Evolutionary conservation across 35 echinoderm and acorn worm species (phyloP), one percentile per base, ranked within the genome.

Genomic region (Acanthaster planci): DNA sequence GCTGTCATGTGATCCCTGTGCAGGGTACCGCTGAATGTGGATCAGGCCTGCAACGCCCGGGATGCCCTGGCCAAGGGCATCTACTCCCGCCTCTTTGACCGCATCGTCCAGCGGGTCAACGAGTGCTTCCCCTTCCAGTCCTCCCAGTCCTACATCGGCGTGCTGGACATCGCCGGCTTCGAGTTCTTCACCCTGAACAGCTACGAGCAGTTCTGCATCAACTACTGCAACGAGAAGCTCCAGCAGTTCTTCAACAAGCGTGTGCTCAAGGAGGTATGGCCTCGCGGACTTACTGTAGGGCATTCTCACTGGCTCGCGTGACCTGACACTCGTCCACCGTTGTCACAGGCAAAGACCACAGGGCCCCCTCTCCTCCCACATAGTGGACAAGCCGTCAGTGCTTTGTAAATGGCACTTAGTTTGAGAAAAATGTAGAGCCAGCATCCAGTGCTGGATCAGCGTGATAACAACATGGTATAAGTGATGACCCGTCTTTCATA

Each of bases 131-230:
- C 95, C 1, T 98, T 98, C 86, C 75, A 98, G 67, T 55, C 88
- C 29, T 94, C 95, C 0, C 51, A 84, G 1, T 85, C 79, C 51
- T 98, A 64, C 81, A 98, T 98, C 84, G 95, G 95, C 17, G 95
- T 98, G 29, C 44, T 98, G 18, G 95, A 98, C 68, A 98, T 98
- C 42, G 95, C 95, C n/a, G 95, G 95, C 2, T 98, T 98, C 76
- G 95, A 98, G 76, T 98, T 91, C 67, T 98, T 98, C 80, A 87
- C 91, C 1, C 85, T 98, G 22, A 98, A 98, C 78, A 98, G 95
- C 86, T 98, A 94, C 60, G 95, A 98, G 80, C 95, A 98, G 88
- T 98, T 98, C 86, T 98, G 95, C 40, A 98, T 98, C 92, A 98
- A 98, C 54, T 98, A 98, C 86, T 98, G 95, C 75, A 97, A 97